Evolutionary conservation across 2,113 vertebrate species (phyloP).

Genomic region (Clarias batrachus): DNA sequence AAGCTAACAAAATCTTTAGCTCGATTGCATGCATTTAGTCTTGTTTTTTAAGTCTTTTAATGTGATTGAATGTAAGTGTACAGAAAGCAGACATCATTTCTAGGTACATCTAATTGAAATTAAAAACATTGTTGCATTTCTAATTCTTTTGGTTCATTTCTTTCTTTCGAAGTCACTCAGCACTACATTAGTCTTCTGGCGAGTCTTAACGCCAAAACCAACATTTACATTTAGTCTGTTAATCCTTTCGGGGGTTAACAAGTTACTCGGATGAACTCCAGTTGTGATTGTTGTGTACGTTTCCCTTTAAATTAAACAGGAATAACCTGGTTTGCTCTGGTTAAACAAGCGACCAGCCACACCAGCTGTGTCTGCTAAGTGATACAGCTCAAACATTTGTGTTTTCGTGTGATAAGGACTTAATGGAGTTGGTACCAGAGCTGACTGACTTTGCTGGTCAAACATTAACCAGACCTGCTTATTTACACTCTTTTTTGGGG

Average conservation of each 20-base stretch:
- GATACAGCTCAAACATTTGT: constrained; percentile 67
- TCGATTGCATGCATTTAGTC: neutral
- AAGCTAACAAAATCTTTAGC: neutral
- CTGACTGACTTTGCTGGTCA: constrained; percentile 63
- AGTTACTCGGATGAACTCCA: neutral
- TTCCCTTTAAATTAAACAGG: constrained; percentile 51
- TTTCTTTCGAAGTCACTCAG: neutral
- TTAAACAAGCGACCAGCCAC: constrained; percentile 59
- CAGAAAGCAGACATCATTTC: neutral
- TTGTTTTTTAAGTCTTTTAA: neutral
- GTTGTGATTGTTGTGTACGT: constrained; percentile 33
- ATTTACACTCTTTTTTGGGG: constrained; percentile 69
- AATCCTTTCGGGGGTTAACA: neutral
- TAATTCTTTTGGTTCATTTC: neutral
- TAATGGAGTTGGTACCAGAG: constrained; percentile 68
- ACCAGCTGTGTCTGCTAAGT: constrained; percentile 68
- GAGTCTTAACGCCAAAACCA: neutral
- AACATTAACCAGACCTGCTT: constrained; percentile 71
- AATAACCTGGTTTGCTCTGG: constrained; percentile 58
- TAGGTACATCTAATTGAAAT: neutral
- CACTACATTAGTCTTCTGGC: neutral
- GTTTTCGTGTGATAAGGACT: constrained; percentile 72
- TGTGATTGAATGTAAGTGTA: neutral
- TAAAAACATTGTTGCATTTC: neutral
- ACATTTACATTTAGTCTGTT: neutral